Evolutionary conservation across 2,797 vertebrate species (phyloP).

Genomic region (Acanthis flammea): DNA sequence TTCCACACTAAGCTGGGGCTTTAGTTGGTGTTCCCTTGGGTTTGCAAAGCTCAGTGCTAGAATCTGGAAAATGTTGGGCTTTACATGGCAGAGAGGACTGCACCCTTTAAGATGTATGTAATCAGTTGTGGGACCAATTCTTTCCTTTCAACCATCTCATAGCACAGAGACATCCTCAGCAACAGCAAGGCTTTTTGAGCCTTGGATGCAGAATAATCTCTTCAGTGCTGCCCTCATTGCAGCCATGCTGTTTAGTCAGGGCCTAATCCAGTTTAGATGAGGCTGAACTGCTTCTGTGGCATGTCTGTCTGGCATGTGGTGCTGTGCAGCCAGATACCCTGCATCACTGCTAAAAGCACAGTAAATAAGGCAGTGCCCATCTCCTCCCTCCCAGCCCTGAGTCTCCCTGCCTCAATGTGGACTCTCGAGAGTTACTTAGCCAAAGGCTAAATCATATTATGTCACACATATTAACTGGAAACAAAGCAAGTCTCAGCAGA

Average conservation of each 20-base stretch:
- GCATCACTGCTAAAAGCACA: neutral
- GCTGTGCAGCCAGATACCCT: neutral
- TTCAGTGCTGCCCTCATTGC: neutral
- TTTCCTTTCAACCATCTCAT: neutral
- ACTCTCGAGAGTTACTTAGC: neutral
- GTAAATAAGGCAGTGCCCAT: neutral
- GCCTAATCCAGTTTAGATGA: neutral
- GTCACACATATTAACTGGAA: neutral
- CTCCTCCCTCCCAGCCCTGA: neutral
- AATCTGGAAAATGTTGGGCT: neutral
- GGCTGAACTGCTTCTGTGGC: neutral
- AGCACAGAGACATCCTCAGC: neutral
- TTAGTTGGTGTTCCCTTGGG: neutral
- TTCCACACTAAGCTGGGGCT: neutral
- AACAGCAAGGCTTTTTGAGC: neutral
- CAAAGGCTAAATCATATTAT: neutral
- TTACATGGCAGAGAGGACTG: neutral
- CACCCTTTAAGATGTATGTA: neutral
- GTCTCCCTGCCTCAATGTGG: neutral
- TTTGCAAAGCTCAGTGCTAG: neutral
- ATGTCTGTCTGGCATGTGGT: neutral
- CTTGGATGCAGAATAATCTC: neutral
- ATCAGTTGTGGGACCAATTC: neutral
- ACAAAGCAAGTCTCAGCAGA: slow-evolving; percentile 11
- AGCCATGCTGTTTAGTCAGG: neutral